Conservation (phyloP, 1,140 invertebrate species). For the Octopus sinensis region DNA sequence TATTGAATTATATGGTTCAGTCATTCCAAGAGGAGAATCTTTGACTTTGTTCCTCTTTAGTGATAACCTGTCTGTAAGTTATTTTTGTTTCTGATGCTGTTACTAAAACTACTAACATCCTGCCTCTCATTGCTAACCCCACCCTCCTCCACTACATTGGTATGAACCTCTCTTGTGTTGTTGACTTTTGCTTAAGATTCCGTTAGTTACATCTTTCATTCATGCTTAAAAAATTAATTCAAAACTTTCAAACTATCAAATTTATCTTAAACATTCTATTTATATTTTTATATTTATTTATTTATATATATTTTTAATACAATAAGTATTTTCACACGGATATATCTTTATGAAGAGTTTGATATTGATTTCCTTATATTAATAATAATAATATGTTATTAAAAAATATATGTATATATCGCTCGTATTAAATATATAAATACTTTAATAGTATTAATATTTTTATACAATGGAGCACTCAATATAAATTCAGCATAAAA, state of each 20-base stretch:
- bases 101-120: background rate
- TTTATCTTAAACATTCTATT: background rate
- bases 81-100: background rate
- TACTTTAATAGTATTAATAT: too few species aligned
- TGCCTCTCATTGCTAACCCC: too few species aligned
- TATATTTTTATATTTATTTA: too few species aligned
- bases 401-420: too few species aligned
- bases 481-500: too few species aligned
- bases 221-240: background rate
- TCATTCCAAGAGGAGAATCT: slow-evolving; percentile 81
- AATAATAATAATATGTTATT: too few species aligned
- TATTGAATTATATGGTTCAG: slow-evolving; percentile 79
- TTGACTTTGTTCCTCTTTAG: slow-evolving; percentile 89
- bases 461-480: too few species aligned
- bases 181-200: background rate
- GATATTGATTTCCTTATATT: too few species aligned
- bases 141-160: background rate
- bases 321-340: too few species aligned
- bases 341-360: too few species aligned
- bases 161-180: background rate
- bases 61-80: slow-evolving; percentile 81
- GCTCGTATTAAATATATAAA: too few species aligned
- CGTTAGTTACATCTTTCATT: background rate
- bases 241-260: background rate
- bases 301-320: too few species aligned